A percentile compares a stretch with the other conserved stretches of the same genome.
These are phyloP conservation scores for Discoglossus pictus DNA, from an alignment of 2,797 vertebrate genomes.

Conservation along the genomic window DNA sequence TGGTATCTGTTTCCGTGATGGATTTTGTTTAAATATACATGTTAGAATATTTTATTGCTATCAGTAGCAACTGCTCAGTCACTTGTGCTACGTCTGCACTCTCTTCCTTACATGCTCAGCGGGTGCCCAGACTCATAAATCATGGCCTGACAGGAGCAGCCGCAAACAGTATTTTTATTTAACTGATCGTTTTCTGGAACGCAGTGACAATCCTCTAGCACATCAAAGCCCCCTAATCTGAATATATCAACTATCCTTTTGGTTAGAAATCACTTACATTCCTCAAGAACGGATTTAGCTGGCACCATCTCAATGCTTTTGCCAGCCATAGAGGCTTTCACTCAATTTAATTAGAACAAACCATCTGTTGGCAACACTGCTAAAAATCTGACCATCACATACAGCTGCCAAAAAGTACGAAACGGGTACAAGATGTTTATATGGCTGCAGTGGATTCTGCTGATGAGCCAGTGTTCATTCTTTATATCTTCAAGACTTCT, in stretches of 20 bases:
- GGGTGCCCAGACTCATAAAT: neutral
- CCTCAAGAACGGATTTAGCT: neutral
- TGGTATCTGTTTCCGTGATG: no score
- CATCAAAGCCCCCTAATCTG: neutral
- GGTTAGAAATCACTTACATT: neutral
- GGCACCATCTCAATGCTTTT: neutral
- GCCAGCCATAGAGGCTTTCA: neutral
- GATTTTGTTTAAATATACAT: no score
- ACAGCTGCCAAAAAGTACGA: no score
- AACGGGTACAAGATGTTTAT: no score
- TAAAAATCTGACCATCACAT: neutral
- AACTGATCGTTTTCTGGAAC: neutral
- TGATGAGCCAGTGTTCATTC: no score
- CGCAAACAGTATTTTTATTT: neutral
- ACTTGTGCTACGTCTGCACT: no score
- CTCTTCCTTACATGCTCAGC: no score
- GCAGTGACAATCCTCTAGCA: neutral
- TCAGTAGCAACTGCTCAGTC: no score
- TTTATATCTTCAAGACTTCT: no score
- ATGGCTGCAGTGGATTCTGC: no score
- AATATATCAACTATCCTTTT: neutral
- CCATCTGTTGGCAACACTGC: slow-evolving; percentile 6
- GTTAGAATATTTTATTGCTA: no score
- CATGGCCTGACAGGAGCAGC: neutral
- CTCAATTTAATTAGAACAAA: slow-evolving; percentile 1